These are phyloP conservation scores for Lamprotornis superbus DNA, from an alignment of 2,113 vertebrate species.

Conservation along the genomic window DNA sequence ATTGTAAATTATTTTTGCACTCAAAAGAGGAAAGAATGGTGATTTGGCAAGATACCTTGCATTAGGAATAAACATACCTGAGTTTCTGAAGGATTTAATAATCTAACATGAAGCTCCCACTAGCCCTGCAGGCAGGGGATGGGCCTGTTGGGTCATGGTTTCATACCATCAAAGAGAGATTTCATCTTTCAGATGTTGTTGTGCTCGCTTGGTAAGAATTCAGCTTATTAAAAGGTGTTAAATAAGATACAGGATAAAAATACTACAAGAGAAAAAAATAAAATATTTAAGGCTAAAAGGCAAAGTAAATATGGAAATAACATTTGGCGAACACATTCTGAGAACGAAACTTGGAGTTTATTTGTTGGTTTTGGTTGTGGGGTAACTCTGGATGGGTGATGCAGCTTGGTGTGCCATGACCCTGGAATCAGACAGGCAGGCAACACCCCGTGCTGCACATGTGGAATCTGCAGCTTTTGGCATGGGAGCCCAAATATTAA, in stretches of 20 bases:
- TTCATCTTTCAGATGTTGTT: slow-evolving; percentile 64
- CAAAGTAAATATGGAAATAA: slow-evolving; percentile 48
- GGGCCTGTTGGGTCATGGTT: slow-evolving; percentile 66
- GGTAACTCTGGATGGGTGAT: background rate
- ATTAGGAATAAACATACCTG: slow-evolving; percentile 17
- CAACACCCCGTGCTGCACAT: background rate
- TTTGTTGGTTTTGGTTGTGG: background rate
- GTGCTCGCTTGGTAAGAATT: slow-evolving; percentile 55
- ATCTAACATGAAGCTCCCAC: slow-evolving; percentile 29
- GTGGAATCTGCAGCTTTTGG: slow-evolving; percentile 59
- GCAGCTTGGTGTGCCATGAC: background rate
- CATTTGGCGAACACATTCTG: slow-evolving; percentile 9
- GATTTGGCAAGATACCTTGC: background rate
- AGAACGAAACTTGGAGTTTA: background rate
- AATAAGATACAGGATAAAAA: slow-evolving; percentile 55
- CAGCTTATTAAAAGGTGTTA: slow-evolving; percentile 59
- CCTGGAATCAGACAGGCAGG: background rate
- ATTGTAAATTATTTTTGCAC: slow-evolving; percentile 42
- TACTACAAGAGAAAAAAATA: background rate
- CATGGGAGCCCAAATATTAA: slow-evolving; percentile 40
- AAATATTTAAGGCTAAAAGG: slow-evolving; percentile 15
- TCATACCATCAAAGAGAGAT: slow-evolving; percentile 64
- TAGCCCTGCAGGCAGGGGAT: slow-evolving; percentile 56
- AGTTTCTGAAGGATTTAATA: slow-evolving; percentile 58
- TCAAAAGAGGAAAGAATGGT: background rate